phyloP scores from a whole-genome alignment of 2,888 invertebrate genomes.

The Plebejus argus region DNA sequence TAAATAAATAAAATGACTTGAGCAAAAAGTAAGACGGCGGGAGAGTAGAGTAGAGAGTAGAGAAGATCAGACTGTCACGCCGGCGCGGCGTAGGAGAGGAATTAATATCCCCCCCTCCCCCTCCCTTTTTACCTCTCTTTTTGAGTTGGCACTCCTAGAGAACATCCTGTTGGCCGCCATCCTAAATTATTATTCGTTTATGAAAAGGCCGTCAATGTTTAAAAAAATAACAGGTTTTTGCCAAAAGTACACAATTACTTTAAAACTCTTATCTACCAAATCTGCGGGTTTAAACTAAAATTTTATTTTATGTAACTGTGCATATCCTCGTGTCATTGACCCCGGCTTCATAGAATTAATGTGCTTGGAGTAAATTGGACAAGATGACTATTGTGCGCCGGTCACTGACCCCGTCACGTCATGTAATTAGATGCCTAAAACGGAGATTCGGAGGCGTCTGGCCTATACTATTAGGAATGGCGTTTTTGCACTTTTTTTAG shows the following conservation, averaged over 20 bases:
- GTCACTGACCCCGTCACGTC: constrained; percentile 20
- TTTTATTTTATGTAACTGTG: not conserved
- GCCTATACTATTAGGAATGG: not conserved
- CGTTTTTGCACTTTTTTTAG: too few species aligned
- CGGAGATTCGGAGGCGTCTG: not conserved
- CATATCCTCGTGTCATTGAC: constrained; percentile 6
- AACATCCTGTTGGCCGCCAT: not conserved
- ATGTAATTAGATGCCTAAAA: constrained; percentile 5
- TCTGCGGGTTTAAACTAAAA: not conserved
- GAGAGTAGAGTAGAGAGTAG: too few species aligned
- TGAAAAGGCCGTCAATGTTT: not conserved
- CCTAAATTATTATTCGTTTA: not conserved
- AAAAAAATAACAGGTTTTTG: not conserved
- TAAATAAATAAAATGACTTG: too few species aligned
- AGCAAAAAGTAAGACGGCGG: too few species aligned
- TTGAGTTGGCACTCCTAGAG: not conserved
- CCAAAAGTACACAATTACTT: not conserved
- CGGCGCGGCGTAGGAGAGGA: too few species aligned
- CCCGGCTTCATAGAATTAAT: constrained; percentile 12
- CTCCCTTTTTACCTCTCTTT: too few species aligned
- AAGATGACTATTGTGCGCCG: constrained; percentile 28
- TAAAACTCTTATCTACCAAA: not conserved
- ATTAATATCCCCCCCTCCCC: too few species aligned
- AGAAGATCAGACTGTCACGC: too few species aligned
- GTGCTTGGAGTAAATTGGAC: constrained; percentile 30